Base-by-base conservation (phyloP, 2,888 invertebrate species). In the Panopea generosa region DNA sequence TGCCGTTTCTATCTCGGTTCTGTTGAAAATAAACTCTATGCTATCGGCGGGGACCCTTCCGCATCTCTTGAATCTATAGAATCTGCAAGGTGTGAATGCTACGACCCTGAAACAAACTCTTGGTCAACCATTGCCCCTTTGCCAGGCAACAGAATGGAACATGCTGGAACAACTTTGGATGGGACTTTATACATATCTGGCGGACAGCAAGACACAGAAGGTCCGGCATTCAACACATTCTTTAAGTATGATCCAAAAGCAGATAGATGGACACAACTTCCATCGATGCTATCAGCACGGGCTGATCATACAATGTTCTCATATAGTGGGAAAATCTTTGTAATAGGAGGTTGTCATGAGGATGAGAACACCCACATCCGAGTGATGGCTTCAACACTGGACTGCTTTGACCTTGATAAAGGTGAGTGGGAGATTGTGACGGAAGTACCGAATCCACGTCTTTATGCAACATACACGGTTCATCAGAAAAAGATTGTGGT, bases 391-490 rank as follows among this genome's bases (percentile, higher is more conserved):
- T 94, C 94, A 78, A 94, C 95, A 0, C 95, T 96, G 53, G 95
- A 96, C 88, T 94, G 94, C 9, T 96, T 95, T 87, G 94, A 95
- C 87, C 93, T 94, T 0, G 89, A 92, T 11, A 93, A 93, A 7
- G 94, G 95, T 84, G 88, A 92, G 1, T 96, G 96, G 96, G 92
- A 93, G 70, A 93, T 94, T 20, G 93, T 95, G 49, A 95, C 95
- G 0, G 92, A 92, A 59, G 94, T 95, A 61, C 95, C 95, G 1
- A 95, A 95, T 0, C 95, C 95, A 1, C 93, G 95, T 60, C 95
- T 95, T 87, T 95, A 95, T 86, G 95, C 95, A 0, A 95, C 95
- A 1, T 95, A 95, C 59, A 95, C 95, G 6, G 93, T 94, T 24
- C 94, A 95, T 20, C 93, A 94, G 33, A 93, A 94, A 22, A 94